Evolutionary conservation across 2,113 vertebrate genomes (phyloP).

Genomic region (Numida meleagris): DNA sequence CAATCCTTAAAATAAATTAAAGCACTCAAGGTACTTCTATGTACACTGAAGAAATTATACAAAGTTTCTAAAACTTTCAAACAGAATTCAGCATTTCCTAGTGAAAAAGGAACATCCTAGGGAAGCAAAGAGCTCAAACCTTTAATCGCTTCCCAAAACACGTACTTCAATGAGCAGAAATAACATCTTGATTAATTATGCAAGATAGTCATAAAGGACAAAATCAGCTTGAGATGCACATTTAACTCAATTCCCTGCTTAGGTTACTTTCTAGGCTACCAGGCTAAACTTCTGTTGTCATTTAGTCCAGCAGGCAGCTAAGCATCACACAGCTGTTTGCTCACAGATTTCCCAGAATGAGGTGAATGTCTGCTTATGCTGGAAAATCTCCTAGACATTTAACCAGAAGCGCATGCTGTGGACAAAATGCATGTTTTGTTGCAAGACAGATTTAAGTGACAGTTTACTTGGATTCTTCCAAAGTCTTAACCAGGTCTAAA

Average conservation of each 20-base stretch:
- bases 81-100: not conserved
- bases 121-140: not conserved
- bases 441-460: not conserved
- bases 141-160: not conserved
- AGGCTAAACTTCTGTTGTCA: not conserved
- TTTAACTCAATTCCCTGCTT: not conserved
- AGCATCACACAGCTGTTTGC: not conserved
- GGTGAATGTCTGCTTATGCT: not conserved
- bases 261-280: not conserved
- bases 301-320: not conserved
- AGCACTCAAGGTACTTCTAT: not conserved
- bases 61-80: not conserved
- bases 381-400: not conserved
- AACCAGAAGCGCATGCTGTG: not conserved
- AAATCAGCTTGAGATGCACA: not conserved
- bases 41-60: not conserved
- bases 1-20: not conserved
- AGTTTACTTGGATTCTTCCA: not conserved
- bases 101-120: not conserved
- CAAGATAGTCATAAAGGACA: not conserved
- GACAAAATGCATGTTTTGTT: not conserved
- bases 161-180: not conserved
- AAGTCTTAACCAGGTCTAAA: not conserved
- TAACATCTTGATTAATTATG: not conserved
- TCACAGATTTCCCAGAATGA: not conserved